Conservation (phyloP, 2,797 vertebrate species). For the Etheostoma perlongum region DNA sequence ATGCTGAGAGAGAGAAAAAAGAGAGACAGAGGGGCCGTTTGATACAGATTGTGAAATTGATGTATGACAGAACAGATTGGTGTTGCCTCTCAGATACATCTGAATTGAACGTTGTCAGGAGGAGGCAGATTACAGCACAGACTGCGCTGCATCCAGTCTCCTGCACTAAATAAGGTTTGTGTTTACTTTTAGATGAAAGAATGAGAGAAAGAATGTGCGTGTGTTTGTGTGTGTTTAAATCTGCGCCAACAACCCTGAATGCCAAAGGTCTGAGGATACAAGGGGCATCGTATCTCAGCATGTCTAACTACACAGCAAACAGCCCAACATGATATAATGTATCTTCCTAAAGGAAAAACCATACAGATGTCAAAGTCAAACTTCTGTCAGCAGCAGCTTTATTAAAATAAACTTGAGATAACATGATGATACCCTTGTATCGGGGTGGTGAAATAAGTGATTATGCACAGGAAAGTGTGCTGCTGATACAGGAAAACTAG, state of each 20-base stretch:
- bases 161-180: conserved; percentile 45
- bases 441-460: background rate
- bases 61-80: conserved; percentile 60
- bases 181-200: conserved; percentile 35
- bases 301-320: conserved; percentile 6
- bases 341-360: conserved; percentile 28
- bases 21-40: conserved; percentile 7
- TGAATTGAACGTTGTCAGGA: conserved; percentile 56
- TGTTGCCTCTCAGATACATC: conserved; percentile 58
- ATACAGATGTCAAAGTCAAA: conserved; percentile 3
- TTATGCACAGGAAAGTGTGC: background rate
- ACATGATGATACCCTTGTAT: background rate
- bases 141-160: conserved; percentile 33
- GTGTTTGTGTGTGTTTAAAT: conserved; percentile 8
- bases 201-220: background rate
- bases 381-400: conserved; percentile 4
- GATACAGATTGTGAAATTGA: conserved; percentile 61
- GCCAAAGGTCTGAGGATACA: conserved; percentile 19
- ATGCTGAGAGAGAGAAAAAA: background rate
- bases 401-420: background rate
- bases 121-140: conserved; percentile 51
- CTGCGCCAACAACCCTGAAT: background rate
- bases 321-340: conserved; percentile 1
- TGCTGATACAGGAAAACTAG: background rate
- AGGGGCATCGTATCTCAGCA: background rate